Evolutionary conservation across 2,113 vertebrate species (phyloP).

Genomic region (Mobula hypostoma): DNA sequence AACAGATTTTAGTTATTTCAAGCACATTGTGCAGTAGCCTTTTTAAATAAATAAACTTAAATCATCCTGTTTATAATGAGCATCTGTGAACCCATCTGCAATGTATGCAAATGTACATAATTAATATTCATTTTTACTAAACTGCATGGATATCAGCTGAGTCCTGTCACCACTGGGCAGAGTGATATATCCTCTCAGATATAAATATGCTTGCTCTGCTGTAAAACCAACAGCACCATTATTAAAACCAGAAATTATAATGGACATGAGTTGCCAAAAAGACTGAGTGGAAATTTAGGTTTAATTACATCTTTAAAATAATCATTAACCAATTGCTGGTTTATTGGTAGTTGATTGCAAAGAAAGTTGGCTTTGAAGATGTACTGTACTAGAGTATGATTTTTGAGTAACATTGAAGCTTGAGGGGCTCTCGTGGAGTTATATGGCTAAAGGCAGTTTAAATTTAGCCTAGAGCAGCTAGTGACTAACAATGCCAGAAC

Average conservation of each 20-base stretch:
- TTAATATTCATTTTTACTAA: slow-evolving; percentile 5
- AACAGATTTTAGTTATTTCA: not conserved
- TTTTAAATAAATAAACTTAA: not conserved
- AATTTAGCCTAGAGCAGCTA: too few relatives aligned
- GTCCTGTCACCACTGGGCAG: not conserved
- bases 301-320: too few relatives aligned
- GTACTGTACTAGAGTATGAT: too few relatives aligned
- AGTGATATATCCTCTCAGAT: not conserved
- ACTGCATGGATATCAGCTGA: not conserved
- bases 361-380: too few relatives aligned
- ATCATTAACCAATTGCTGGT: too few relatives aligned
- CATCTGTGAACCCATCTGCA: slow-evolving; percentile 17
- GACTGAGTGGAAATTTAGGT: not conserved
- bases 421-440: too few relatives aligned
- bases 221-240: not conserved
- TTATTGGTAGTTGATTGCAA: too few relatives aligned
- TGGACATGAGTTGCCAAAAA: not conserved
- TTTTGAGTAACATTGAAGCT: too few relatives aligned
- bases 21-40: not conserved
- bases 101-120: not conserved
- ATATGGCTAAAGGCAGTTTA: too few relatives aligned
- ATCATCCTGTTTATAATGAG: not conserved
- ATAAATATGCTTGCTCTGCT: not conserved
- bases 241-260: not conserved
- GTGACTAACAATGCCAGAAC: too few relatives aligned